A percentile compares a stretch with the other conserved stretches of the same genome.
Conservation (phyloP, 1,140 invertebrate genomes). For the Hylyphantes graminicola region DNA sequence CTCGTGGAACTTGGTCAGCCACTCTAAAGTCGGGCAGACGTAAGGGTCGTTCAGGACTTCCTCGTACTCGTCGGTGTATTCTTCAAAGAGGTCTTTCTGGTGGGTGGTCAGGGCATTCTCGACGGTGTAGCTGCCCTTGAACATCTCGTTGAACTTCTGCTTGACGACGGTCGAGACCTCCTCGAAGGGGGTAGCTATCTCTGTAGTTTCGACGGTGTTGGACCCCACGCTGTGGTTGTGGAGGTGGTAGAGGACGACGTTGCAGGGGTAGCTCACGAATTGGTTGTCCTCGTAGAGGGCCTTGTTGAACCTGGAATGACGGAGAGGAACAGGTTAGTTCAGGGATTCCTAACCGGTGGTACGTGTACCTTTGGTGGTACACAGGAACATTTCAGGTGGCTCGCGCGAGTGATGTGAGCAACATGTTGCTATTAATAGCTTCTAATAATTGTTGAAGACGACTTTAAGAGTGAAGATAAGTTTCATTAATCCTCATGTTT, state of each 20-base stretch:
- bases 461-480: no score
- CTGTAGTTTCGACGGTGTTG: conserved; percentile 22
- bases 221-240: conserved; percentile 53
- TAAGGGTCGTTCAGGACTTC: conserved; percentile 41
- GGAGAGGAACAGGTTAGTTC: no score
- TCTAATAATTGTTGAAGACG: no score
- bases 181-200: not conserved
- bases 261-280: conserved; percentile 42
- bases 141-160: conserved; percentile 58
- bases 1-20: conserved; percentile 28
- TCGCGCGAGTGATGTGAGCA: no score
- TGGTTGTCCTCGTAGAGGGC: not conserved
- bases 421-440: no score
- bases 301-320: conserved; percentile 11
- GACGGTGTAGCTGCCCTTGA: conserved; percentile 36
- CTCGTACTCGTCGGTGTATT: conserved; percentile 55
- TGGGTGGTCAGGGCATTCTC: conserved; percentile 36
- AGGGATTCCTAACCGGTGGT: no score
- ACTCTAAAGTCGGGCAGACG: conserved; percentile 38
- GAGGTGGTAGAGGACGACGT: conserved; percentile 36
- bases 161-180: conserved; percentile 47
- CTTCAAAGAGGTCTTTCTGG: conserved; percentile 48
- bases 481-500: no score
- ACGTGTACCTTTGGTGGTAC: no score
- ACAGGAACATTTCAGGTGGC: no score